Evolutionary conservation across 2,113 vertebrate species (phyloP).

Genomic region (Fregata magnificens): DNA sequence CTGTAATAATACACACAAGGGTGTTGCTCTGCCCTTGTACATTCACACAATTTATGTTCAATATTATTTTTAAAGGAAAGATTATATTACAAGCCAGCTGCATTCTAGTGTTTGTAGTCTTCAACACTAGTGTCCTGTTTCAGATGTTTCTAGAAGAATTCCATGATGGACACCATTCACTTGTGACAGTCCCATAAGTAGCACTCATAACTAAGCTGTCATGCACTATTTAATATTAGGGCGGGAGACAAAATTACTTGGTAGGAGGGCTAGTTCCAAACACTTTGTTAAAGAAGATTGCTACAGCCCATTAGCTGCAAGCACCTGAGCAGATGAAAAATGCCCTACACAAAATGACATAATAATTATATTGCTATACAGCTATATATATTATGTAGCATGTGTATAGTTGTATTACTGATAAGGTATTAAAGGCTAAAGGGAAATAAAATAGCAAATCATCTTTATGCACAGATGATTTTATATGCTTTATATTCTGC

Average conservation of each 20-base stretch:
- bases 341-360: background rate
- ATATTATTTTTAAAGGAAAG: background rate
- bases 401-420: background rate
- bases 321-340: background rate
- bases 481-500: background rate
- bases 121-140: background rate
- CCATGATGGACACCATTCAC: too few relatives aligned
- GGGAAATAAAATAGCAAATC: background rate
- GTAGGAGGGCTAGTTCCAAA: background rate
- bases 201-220: background rate
- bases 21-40: background rate
- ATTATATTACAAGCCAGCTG: background rate
- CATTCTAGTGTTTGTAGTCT: background rate
- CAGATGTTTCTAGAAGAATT: background rate
- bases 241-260: background rate
- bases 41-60: background rate
- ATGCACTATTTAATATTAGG: background rate
- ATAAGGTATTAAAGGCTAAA: background rate
- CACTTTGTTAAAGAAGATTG: background rate
- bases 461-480: background rate
- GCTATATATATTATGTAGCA: background rate
- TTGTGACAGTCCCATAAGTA: background rate
- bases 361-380: background rate
- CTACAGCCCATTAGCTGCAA: background rate
- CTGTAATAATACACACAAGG: background rate